Evolutionary conservation across 2,888 invertebrate genomes (phyloP).

Genomic region (Sceliomorpha sp.): DNA sequence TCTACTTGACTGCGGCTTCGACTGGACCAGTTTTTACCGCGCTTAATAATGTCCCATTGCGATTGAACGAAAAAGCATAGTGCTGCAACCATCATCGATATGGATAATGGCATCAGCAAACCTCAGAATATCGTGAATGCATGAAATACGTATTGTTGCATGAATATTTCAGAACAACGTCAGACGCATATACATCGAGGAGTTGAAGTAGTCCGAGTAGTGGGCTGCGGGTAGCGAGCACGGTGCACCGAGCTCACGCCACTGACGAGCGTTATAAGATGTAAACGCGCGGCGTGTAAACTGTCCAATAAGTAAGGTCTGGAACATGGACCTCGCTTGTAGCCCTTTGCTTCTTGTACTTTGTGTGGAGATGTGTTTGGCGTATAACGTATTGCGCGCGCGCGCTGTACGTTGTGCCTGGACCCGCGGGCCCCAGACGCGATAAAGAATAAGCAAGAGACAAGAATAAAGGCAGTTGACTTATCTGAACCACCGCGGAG

Average conservation of each 20-base stretch:
- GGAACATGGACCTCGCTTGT: conserved; percentile 69
- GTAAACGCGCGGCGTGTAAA: conserved; percentile 72
- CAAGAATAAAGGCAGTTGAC: conserved; percentile 76
- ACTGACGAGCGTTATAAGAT: conserved; percentile 34
- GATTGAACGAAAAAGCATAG: too few relatives aligned
- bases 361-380: conserved; percentile 47
- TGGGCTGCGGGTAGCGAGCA: too few relatives aligned
- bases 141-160: conserved; percentile 25
- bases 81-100: too few relatives aligned
- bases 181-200: conserved; percentile 16
- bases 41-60: too few relatives aligned
- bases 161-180: conserved; percentile 47
- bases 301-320: conserved; percentile 78
- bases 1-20: too few relatives aligned
- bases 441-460: conserved; percentile 76
- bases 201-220: too few relatives aligned
- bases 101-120: too few relatives aligned
- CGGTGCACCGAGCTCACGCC: background rate
- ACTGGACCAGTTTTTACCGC: too few relatives aligned
- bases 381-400: conserved; percentile 36
- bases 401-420: conserved; percentile 32
- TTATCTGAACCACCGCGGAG: conserved; percentile 70
- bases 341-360: conserved; percentile 68
- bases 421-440: conserved; percentile 53
- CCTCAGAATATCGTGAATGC: too few relatives aligned